Evolutionary conservation across 2,888 invertebrate species (phyloP).

Genomic region (Steinernema carpocapsae): DNA sequence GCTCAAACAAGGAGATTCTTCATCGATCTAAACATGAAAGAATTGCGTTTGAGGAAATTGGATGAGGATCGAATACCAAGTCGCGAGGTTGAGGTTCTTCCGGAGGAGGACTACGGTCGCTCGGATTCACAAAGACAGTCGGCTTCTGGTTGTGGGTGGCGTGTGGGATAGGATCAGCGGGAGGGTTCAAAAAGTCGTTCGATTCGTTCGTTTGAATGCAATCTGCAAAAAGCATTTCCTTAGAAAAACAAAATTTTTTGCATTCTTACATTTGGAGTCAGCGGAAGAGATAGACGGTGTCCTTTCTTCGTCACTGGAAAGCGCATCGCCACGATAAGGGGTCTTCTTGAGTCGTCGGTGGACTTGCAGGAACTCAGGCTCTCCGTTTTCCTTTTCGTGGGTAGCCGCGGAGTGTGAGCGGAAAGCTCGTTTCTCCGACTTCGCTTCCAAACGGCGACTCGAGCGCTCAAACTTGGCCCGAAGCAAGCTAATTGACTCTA

Average conservation of each 20-base stretch:
- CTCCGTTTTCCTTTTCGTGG: background rate
- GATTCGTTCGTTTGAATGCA: background rate
- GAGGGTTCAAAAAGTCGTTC: background rate
- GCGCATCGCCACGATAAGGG: background rate
- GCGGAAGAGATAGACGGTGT: background rate
- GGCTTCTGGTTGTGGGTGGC: background rate
- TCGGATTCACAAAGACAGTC: background rate
- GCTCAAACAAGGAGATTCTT: background rate
- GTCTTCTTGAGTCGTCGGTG: slow-evolving; percentile 24
- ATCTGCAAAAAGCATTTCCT: background rate
- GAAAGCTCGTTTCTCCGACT: background rate
- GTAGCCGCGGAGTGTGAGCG: background rate
- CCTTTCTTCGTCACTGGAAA: background rate
- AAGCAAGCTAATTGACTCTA: slow-evolving; percentile 13
- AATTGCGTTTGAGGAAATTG: background rate
- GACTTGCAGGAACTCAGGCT: slow-evolving; percentile 18
- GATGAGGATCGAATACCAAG: too few relatives aligned
- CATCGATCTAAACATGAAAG: slow-evolving; percentile 2
- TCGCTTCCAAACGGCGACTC: background rate
- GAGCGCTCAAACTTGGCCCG: slow-evolving; percentile 26
- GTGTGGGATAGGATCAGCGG: slow-evolving; percentile 1
- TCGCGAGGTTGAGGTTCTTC: slow-evolving; percentile 25
- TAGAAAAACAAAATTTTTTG: background rate
- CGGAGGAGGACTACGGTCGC: slow-evolving; percentile 23
- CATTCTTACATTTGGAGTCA: background rate